Conservation (phyloP, 30 jellyfish, hydroid and myxozoan genomes). For the Pelagia noctiluca region DNA sequence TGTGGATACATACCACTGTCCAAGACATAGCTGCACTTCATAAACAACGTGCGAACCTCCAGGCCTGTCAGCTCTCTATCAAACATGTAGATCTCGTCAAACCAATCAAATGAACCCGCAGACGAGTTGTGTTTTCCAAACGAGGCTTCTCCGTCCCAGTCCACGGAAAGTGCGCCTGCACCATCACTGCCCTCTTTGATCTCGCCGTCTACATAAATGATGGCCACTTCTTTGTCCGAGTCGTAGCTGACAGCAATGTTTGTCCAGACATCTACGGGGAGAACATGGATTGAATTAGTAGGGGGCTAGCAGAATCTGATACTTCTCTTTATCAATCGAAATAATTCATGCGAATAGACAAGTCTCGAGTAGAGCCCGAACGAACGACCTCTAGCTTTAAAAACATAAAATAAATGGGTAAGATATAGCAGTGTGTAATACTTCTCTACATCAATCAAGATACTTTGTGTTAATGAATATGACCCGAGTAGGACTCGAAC, state of each 20-base stretch:
- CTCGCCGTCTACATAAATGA: conserved; percentile 87
- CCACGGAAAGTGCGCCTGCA: conserved; percentile 94
- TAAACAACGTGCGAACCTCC: conserved; percentile 81
- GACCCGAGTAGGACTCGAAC: too few species aligned
- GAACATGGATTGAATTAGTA: too few species aligned
- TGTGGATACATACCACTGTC: conserved; percentile 58
- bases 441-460: too few species aligned
- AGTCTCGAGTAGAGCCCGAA: neutral
- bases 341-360: too few species aligned
- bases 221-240: conserved; percentile 89
- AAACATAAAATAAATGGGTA: neutral
- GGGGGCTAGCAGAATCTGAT: too few species aligned
- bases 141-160: conserved; percentile 96
- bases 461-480: too few species aligned
- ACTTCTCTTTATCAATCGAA: too few species aligned
- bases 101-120: conserved; percentile 77
- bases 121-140: conserved; percentile 83
- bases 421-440: neutral
- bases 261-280: conserved; percentile 75
- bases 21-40: conserved; percentile 88
- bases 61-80: conserved; percentile 79
- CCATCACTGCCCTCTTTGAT: conserved; percentile 90
- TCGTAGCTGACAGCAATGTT: conserved; percentile 88
- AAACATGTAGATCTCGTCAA: conserved; percentile 87
- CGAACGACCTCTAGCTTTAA: neutral